These are phyloP conservation scores for Thereva nobilitata DNA, from an alignment of 2,888 invertebrate genomes.

Conservation along the genomic window DNA sequence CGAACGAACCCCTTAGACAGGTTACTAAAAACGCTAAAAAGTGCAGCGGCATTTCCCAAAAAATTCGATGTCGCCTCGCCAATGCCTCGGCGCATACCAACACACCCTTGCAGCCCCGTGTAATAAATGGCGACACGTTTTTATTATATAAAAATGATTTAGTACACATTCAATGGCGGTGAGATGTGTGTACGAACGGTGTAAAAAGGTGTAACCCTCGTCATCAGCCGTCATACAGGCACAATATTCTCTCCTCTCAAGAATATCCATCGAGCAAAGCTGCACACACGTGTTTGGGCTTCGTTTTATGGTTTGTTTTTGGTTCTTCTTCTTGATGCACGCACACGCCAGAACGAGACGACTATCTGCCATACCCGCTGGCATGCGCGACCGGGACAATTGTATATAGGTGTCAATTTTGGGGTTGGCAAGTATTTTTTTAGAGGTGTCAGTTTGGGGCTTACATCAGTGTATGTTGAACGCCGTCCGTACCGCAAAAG, in stretches of 20 bases:
- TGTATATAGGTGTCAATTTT: conserved; percentile 28
- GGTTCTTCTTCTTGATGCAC: conserved; percentile 25
- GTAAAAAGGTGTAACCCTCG: conserved; percentile 31
- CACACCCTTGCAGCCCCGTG: background rate
- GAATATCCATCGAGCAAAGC: too few relatives aligned
- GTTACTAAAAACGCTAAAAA: too few relatives aligned
- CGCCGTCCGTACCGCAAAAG: background rate
- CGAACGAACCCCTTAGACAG: too few relatives aligned
- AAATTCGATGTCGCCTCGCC: conserved; percentile 1
- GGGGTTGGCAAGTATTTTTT: conserved; percentile 26
- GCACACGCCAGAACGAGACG: background rate
- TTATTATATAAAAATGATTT: conserved; percentile 37
- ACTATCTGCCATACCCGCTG: background rate
- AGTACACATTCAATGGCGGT: conserved; percentile 29
- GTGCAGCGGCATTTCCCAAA: too few relatives aligned
- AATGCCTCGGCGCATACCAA: conserved; percentile 6
- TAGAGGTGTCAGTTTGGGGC: conserved; percentile 11
- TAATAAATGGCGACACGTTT: conserved; percentile 30
- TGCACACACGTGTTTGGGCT: conserved; percentile 22
- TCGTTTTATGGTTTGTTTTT: conserved; percentile 35
- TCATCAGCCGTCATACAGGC: conserved; percentile 17
- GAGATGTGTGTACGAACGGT: conserved; percentile 20
- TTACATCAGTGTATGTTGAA: conserved; percentile 19
- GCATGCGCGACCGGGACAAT: background rate
- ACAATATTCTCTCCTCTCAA: conserved; percentile 5